Evolutionary conservation across 2,888 invertebrate species (phyloP).

Genomic region (Phorcus lineatus): DNA sequence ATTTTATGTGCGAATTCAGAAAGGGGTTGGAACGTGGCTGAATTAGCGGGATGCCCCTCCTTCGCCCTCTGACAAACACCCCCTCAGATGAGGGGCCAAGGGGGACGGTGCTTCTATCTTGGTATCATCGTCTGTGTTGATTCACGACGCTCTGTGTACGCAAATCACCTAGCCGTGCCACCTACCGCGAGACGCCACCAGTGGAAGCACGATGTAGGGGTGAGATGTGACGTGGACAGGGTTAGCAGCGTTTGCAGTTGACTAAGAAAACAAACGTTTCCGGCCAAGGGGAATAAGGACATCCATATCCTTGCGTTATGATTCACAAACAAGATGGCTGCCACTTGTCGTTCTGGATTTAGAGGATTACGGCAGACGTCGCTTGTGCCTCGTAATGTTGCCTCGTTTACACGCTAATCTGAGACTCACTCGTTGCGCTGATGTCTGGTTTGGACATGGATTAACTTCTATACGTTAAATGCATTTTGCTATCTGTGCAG

Average conservation of each 20-base stretch:
- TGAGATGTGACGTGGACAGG: constrained; percentile 2
- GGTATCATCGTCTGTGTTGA: constrained; percentile 15
- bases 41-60: neutral
- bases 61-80: neutral
- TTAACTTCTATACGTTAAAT: neutral
- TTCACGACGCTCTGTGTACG: neutral
- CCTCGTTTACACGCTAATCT: neutral
- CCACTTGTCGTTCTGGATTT: neutral
- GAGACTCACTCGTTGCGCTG: neutral
- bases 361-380: neutral
- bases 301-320: neutral
- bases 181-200: constrained; percentile 5
- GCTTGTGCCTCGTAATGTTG: neutral
- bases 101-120: neutral
- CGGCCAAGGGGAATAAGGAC: constrained; percentile 16
- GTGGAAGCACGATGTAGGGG: constrained; percentile 12
- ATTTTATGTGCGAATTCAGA: neutral
- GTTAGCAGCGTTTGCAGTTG: constrained; percentile 19
- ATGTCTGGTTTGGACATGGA: neutral
- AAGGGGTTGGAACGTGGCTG: neutral
- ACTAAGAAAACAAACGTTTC: constrained; percentile 24
- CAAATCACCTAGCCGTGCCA: neutral
- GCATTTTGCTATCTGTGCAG: too few relatives aligned
- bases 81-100: neutral
- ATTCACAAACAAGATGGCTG: constrained; percentile 4